A percentile compares a stretch with the other conserved stretches of the same genome.
Evolutionary conservation across 2,888 invertebrate genomes (phyloP).

Genomic region (Aspidiotus rigidus): DNA sequence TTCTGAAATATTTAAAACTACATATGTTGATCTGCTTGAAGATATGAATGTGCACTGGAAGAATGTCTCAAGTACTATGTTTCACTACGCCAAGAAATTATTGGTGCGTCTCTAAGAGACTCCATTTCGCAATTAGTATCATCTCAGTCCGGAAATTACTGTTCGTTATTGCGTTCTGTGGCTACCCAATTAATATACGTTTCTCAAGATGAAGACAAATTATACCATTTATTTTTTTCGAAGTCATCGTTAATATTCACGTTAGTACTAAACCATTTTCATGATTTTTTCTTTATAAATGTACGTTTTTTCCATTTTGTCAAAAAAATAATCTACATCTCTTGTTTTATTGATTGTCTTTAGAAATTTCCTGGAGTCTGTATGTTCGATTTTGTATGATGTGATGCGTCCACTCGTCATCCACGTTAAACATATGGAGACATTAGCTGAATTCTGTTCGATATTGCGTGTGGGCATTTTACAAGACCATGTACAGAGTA

Average conservation of each 20-base stretch:
- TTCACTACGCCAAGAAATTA: conserved; percentile 33
- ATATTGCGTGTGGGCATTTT: conserved; percentile 85
- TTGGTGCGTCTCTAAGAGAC: conserved; percentile 33
- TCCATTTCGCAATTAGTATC: conserved; percentile 29
- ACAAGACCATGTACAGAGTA: conserved; percentile 78
- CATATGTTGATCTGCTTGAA: conserved; percentile 8
- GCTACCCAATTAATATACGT: conserved; percentile 86
- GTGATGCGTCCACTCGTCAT: conserved; percentile 86
- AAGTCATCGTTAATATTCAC: conserved; percentile 56
- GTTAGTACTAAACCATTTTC: conserved; percentile 44
- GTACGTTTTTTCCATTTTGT: too few relatives aligned
- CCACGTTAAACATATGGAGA: conserved; percentile 94
- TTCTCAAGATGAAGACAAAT: conserved; percentile 85
- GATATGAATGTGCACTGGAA: conserved; percentile 34
- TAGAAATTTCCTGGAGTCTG: conserved; percentile 51
- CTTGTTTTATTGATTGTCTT: not conserved
- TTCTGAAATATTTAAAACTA: too few relatives aligned
- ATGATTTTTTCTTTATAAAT: not conserved
- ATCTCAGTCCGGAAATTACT: conserved; percentile 52
- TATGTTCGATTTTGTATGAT: conserved; percentile 86
- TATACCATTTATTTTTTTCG: conserved; percentile 84
- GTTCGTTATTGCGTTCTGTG: conserved; percentile 73
- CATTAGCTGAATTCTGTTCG: conserved; percentile 89
- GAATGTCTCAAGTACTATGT: conserved; percentile 34
- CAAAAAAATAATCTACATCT: too few relatives aligned